These are phyloP conservation scores for Lynx canadensis DNA, from an alignment of 2,113 vertebrate genomes.

Conservation along the genomic window DNA sequence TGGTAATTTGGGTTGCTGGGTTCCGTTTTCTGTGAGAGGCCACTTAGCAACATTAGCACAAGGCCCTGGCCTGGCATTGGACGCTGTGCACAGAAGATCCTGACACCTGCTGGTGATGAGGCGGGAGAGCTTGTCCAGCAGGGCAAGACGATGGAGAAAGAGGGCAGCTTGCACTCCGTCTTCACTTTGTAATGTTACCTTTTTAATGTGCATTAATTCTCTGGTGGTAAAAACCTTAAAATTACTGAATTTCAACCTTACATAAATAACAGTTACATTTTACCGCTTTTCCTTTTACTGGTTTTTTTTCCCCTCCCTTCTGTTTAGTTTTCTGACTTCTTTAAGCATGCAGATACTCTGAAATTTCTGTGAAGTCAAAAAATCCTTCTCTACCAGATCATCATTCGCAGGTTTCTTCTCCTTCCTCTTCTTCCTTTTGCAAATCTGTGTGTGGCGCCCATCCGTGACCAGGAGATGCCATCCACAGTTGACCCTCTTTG, in stretches of 20 bases:
- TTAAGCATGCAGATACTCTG: rapidly evolving
- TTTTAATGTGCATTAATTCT: background rate
- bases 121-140: background rate
- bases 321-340: background rate
- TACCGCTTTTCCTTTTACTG: background rate
- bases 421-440: background rate
- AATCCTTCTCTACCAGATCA: rapidly evolving
- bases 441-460: background rate
- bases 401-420: background rate
- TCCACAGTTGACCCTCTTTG: background rate
- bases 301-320: background rate
- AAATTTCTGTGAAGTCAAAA: background rate
- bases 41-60: background rate
- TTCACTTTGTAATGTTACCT: too few relatives aligned
- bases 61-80: background rate
- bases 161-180: background rate
- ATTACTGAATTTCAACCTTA: background rate
- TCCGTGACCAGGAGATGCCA: background rate
- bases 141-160: rapidly evolving
- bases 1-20: background rate
- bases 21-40: background rate
- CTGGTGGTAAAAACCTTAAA: background rate
- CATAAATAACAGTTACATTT: background rate
- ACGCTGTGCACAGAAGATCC: background rate
- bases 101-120: background rate